phyloP scores from a whole-genome alignment of 2,113 vertebrate genomes.

The Periophthalmodon schlosseri region DNA sequence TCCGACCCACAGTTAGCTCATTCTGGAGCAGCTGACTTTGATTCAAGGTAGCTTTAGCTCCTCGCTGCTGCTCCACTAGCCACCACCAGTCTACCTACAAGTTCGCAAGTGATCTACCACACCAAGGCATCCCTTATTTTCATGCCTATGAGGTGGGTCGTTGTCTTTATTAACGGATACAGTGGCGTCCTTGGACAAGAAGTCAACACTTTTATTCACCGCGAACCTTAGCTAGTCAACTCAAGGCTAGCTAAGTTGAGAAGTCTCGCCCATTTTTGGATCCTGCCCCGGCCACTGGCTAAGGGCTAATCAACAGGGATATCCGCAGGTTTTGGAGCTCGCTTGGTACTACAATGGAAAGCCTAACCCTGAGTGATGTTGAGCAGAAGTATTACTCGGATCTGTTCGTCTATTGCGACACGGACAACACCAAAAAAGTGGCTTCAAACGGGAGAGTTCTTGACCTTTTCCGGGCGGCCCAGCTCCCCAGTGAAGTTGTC shows the following conservation, averaged over 20 bases:
- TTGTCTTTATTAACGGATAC: not conserved
- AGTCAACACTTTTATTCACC: slow-evolving; percentile 35
- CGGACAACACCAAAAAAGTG: slow-evolving; percentile 97
- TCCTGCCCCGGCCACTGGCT: slow-evolving; percentile 61
- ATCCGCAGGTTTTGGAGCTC: slow-evolving; percentile 36
- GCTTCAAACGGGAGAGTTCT: slow-evolving; percentile 90
- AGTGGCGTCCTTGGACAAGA: slow-evolving; percentile 23
- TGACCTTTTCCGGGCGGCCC: slow-evolving; percentile 96
- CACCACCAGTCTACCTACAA: slow-evolving; percentile 55
- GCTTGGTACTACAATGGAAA: slow-evolving; percentile 83
- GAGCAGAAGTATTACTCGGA: slow-evolving; percentile 98
- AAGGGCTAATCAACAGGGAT: slow-evolving; percentile 51
- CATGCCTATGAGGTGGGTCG: not conserved
- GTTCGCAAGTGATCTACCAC: slow-evolving; percentile 57
- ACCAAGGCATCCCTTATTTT: slow-evolving; percentile 17
- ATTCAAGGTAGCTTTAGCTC: slow-evolving; percentile 69
- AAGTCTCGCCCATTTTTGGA: slow-evolving; percentile 72
- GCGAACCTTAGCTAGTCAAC: slow-evolving; percentile 60
- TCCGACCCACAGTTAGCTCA: slow-evolving; percentile 59
- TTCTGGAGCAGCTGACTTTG: slow-evolving; percentile 67
- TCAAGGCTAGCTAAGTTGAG: slow-evolving; percentile 62
- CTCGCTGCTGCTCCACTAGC: slow-evolving; percentile 44
- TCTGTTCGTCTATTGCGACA: slow-evolving; percentile 95
- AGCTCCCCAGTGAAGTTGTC: slow-evolving; percentile 93
- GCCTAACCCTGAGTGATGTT: slow-evolving; percentile 90